Evolutionary conservation across 2,888 invertebrate genomes (phyloP), one percentile per base, ranked within the genome.

Genomic region (Margaritifera margaritifera): DNA sequence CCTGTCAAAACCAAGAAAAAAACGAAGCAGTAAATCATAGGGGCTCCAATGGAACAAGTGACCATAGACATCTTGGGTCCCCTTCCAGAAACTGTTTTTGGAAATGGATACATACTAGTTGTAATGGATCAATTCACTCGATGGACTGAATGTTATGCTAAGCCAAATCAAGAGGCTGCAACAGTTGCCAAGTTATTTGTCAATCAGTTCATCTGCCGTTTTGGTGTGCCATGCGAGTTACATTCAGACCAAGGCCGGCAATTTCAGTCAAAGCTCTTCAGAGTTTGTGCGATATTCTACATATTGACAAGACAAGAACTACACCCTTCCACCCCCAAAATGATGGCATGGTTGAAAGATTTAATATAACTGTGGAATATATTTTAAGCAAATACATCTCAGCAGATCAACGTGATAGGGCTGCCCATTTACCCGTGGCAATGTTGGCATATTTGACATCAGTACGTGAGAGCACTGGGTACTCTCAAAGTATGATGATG

Each of bases 231-330:
- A 22, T 5, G 52, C 6, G 1, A n/a, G 15, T 52, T 62, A 4
- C 62, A 62, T 52, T 51, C 52, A 11, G 62, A 62, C 52, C 62
- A 62, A 24, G 62, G 62, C 19, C 50, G 62, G 1, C 62, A 62
- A 22, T 62, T 62, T 51, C 51, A 62, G 52, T 52, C 52, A 51
- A 4, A 62, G 52, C 52, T 62, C 20, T 62, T 62, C 11, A n/a
- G 18, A 53, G 52, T 24, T 22, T 62, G 62, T 62, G 62, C 15
- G 22, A 24, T 3, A 19, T 62, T 18, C 62, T 62, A 19, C 62
- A 62, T 51, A 62, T 62, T 6, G 62, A 62, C 11, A 62, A 62
- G 51, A 62, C 62, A n/a, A 42, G 62, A 62, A 62, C 62, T 6
- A 62, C 62, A 20, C 62, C 62, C 2, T 62, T 52, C 18, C 62